Percentiles rank a stretch among this genome's conserved stretches.
These are phyloP conservation scores for Oscheius sp. DNA, from an alignment of 2,888 invertebrate species.

Conservation along the genomic window DNA sequence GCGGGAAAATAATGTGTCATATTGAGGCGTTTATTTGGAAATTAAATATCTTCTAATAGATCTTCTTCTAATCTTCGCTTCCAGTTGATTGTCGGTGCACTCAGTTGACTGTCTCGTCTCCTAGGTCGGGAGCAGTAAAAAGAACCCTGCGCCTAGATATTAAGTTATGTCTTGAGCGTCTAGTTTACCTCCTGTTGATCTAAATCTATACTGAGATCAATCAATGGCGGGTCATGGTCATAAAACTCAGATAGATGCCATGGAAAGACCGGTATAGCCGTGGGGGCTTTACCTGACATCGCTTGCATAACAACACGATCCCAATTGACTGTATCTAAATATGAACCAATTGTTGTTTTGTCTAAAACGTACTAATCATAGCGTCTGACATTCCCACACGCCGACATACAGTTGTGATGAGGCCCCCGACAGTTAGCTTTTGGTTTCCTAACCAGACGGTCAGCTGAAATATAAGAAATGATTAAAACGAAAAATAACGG, in stretches of 20 bases:
- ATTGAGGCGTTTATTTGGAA: background rate
- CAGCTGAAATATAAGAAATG: constrained; percentile 46
- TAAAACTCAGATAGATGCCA: constrained; percentile 68
- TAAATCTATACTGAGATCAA: constrained; percentile 65
- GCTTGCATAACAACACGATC: constrained; percentile 61
- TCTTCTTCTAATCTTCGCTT: constrained; percentile 34
- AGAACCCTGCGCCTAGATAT: constrained; percentile 41
- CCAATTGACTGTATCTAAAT: constrained; percentile 65
- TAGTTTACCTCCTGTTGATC: constrained; percentile 55
- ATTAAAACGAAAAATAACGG: background rate
- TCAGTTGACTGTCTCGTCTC: constrained; percentile 50
- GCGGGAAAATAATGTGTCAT: too few species aligned
- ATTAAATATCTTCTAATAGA: constrained; percentile 19
- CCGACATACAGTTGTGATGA: constrained; percentile 67
- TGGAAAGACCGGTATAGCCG: constrained; percentile 64
- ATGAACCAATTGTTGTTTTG: background rate
- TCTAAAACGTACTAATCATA: constrained; percentile 51
- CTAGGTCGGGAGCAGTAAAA: constrained; percentile 53
- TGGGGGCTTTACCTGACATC: constrained; percentile 51
- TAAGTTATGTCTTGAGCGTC: background rate
- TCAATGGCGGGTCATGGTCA: constrained; percentile 66
- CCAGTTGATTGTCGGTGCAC: constrained; percentile 49
- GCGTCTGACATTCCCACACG: constrained; percentile 67
- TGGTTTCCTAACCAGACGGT: constrained; percentile 67
- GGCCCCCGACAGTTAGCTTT: constrained; percentile 59